Percentiles rank a stretch among this genome's conserved stretches.
phyloP scores from a whole-genome alignment of 2,888 invertebrate genomes.

The Nematopogon swammerdamellus region DNA sequence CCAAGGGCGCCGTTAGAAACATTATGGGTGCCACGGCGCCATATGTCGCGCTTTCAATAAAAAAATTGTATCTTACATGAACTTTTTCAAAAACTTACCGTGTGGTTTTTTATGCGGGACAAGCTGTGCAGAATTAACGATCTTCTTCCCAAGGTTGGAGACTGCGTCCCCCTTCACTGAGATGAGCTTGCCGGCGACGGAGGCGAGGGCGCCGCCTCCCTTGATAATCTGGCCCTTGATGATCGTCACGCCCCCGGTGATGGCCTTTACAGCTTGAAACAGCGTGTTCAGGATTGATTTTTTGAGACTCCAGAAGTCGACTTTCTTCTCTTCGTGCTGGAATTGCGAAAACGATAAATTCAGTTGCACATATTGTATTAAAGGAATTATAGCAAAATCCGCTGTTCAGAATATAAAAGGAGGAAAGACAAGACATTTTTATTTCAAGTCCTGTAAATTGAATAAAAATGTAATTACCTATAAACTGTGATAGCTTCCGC shows the following conservation, averaged over 20 bases:
- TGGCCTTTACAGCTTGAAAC: conserved; percentile 84
- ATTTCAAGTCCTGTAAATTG: too few relatives aligned
- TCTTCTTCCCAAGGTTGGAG: conserved; percentile 73
- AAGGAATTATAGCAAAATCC: too few relatives aligned
- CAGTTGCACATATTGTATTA: too few relatives aligned
- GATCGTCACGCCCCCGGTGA: conserved; percentile 82
- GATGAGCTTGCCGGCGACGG: conserved; percentile 56
- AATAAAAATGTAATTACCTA: too few relatives aligned
- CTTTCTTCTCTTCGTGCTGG: conserved; percentile 32
- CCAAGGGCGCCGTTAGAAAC: too few relatives aligned
- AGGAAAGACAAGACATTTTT: too few relatives aligned
- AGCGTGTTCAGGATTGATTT: conserved; percentile 79
- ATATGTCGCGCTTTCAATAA: too few relatives aligned
- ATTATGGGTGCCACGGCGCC: too few relatives aligned
- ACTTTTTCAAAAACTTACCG: too few relatives aligned
- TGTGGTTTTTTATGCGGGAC: conserved; percentile 43
- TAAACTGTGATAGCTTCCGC: too few relatives aligned
- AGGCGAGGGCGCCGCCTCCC: conserved; percentile 65
- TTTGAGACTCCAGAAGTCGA: conserved; percentile 74
- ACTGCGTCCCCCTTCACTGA: conserved; percentile 77
- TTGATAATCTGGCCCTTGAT: conserved; percentile 86
- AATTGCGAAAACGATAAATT: not conserved
- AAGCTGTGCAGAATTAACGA: conserved; percentile 71
- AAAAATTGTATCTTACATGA: too few relatives aligned
- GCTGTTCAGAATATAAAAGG: too few relatives aligned